phyloP scores from a whole-genome alignment of 2,888 invertebrate genomes.

The Epirrhoe alternata region DNA sequence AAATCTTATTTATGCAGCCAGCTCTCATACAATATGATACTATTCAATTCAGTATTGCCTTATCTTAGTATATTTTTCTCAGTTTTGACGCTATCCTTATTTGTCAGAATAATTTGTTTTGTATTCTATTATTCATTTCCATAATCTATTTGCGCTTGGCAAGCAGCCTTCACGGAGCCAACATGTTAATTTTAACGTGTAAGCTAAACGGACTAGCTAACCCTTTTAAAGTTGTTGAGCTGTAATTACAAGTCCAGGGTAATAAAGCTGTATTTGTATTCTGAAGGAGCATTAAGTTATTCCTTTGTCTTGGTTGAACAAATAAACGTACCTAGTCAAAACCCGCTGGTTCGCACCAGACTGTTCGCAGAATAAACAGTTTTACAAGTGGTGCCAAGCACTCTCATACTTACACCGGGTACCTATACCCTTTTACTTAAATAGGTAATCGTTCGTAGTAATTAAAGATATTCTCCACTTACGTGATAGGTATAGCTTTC shows the following conservation, averaged over 20 bases:
- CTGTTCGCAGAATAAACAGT: constrained; percentile 5
- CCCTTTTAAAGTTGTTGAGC: constrained; percentile 7
- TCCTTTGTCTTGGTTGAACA: constrained; percentile 18
- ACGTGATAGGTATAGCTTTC: no score
- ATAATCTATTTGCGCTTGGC: neutral
- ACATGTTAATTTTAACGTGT: neutral
- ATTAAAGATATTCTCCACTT: no score
- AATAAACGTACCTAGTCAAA: constrained; percentile 2
- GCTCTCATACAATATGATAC: neutral
- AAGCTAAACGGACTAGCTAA: neutral
- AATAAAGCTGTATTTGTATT: constrained; percentile 11
- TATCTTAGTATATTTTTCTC: no score
- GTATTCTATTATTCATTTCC: neutral
- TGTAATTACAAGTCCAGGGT: constrained; percentile 2
- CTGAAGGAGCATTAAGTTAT: constrained; percentile 16
- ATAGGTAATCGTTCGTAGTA: neutral
- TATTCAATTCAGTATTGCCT: no score
- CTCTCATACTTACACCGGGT: neutral
- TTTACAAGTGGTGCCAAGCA: neutral
- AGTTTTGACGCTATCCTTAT: no score
- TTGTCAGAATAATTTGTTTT: no score
- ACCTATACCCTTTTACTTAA: neutral
- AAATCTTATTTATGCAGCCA: neutral
- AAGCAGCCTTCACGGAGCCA: neutral
- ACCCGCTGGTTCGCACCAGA: neutral